A percentile compares a stretch with the other conserved stretches of the same genome.
Evolutionary conservation across 2,113 vertebrate genomes (phyloP).

Genomic region (Brachypteracias leptosomus): DNA sequence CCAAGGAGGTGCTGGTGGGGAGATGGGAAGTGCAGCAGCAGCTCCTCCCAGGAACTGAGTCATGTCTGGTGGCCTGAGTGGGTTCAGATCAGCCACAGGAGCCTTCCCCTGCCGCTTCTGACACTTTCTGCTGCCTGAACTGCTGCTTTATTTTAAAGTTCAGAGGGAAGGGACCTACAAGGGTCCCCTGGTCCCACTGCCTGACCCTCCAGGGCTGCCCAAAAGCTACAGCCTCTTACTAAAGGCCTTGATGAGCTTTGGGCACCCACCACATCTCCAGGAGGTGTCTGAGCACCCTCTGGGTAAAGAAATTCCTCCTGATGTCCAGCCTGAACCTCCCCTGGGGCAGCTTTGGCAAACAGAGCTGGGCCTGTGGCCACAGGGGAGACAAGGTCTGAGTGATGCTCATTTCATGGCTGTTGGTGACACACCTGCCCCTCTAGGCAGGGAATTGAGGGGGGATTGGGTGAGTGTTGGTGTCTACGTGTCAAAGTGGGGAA

Average conservation of each 20-base stretch:
- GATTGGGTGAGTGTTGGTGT: neutral
- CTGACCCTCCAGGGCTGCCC: neutral
- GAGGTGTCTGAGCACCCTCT: neutral
- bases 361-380: too few relatives aligned
- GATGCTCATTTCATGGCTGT: neutral
- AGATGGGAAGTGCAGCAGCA: neutral
- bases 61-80: neutral
- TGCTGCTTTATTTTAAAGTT: too few relatives aligned
- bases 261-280: neutral
- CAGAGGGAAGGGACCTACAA: neutral
- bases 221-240: neutral
- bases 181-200: neutral
- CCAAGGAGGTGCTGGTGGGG: neutral
- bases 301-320: neutral
- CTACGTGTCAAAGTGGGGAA: neutral
- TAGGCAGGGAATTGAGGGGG: neutral
- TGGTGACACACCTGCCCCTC: neutral
- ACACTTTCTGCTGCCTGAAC: neutral
- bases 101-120: neutral
- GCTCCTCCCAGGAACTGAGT: neutral
- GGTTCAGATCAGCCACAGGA: neutral
- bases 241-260: neutral
- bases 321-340: neutral
- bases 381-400: neutral
- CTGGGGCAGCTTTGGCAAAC: neutral